phyloP scores from a whole-genome alignment of 2,113 vertebrate species.

The Mesembrinibis cayennensis region DNA sequence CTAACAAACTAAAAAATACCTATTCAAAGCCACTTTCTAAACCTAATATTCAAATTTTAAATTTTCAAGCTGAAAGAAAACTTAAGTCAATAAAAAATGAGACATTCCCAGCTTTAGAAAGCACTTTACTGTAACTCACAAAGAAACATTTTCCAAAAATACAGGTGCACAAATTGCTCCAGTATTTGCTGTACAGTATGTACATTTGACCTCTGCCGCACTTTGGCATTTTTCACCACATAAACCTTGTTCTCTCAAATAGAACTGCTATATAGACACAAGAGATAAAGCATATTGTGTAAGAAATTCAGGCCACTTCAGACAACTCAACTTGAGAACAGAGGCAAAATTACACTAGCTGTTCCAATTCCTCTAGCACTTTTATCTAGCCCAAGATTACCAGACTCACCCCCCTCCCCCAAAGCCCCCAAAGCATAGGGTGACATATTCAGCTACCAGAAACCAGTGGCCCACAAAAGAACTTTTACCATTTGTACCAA shows the following conservation, averaged over 20 bases:
- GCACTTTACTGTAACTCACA: slow-evolving; percentile 28
- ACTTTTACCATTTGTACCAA: neutral
- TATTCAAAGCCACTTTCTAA: neutral
- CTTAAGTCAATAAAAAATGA: slow-evolving; percentile 58
- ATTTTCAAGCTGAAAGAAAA: slow-evolving; percentile 34
- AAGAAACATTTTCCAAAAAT: slow-evolving; percentile 54
- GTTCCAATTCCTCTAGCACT: neutral
- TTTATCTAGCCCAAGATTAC: slow-evolving; percentile 5
- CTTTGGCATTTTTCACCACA: slow-evolving; percentile 35
- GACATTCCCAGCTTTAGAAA: slow-evolving; percentile 44
- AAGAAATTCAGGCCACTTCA: slow-evolving; percentile 50
- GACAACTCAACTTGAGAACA: slow-evolving; percentile 49
- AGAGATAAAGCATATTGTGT: slow-evolving; percentile 58
- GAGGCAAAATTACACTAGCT: slow-evolving; percentile 31
- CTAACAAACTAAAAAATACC: neutral
- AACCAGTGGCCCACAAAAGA: neutral
- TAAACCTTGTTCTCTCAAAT: slow-evolving; percentile 60
- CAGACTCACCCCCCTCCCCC: neutral
- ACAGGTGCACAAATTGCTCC: slow-evolving; percentile 31
- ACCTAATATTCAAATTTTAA: neutral
- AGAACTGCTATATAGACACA: slow-evolving; percentile 45
- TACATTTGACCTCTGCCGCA: slow-evolving; percentile 11
- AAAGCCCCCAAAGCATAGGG: neutral
- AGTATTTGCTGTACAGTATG: slow-evolving; percentile 44
- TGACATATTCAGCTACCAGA: neutral